Evolutionary conservation across 2,888 invertebrate species (phyloP).

Genomic region (Isoperla grammatica): DNA sequence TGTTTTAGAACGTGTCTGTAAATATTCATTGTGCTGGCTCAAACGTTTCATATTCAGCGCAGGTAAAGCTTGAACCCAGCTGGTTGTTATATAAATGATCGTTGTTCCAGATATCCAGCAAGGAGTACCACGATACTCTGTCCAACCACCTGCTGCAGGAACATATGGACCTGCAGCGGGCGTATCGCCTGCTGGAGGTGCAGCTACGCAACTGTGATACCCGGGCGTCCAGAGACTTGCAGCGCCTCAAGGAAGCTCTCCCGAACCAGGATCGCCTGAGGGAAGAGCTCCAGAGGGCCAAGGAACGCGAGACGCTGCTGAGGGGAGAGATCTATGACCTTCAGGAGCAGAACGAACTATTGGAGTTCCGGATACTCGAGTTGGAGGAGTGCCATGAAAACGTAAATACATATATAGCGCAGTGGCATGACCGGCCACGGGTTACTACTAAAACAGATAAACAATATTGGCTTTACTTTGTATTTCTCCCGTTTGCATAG

Average conservation of each 20-base stretch:
- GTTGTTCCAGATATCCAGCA: constrained; percentile 2
- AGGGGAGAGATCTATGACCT: constrained; percentile 65
- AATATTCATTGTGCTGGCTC: no score
- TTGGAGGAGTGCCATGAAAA: constrained; percentile 52
- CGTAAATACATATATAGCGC: no score
- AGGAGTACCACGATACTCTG: constrained; percentile 9
- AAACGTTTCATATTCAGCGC: no score
- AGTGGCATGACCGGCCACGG: no score
- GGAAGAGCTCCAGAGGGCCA: constrained; percentile 45
- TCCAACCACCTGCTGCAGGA: constrained; percentile 24
- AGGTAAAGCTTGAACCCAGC: no score
- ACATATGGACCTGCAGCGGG: constrained; percentile 29
- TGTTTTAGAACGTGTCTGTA: no score
- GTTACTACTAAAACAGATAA: no score
- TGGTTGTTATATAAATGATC: neutral
- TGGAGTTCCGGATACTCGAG: constrained; percentile 73
- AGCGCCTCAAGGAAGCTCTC: neutral
- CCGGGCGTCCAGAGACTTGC: neutral
- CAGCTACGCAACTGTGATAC: constrained; percentile 17
- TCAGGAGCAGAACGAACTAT: constrained; percentile 71
- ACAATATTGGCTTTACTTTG: no score
- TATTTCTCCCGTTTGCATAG: neutral
- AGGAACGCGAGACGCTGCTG: constrained; percentile 52
- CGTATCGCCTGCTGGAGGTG: constrained; percentile 29
- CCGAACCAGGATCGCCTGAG: constrained; percentile 36